Conservation (phyloP, 2,113 vertebrate species). For the Sapayoa aenigma region DNA sequence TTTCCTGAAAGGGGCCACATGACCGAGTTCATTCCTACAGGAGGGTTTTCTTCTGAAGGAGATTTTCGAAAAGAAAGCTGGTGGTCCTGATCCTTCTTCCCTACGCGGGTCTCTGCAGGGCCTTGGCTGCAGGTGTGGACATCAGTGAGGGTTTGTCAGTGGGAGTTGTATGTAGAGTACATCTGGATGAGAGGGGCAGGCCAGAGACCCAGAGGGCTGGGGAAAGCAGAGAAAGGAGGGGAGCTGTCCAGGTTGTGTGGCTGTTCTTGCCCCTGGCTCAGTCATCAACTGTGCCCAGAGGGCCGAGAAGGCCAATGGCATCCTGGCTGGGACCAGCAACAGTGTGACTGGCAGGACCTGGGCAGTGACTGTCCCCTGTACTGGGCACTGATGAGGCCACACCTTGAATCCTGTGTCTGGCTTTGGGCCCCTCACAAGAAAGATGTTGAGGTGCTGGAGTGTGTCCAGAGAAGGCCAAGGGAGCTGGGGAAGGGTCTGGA, state of each 20-base stretch:
- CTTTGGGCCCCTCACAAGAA: background rate
- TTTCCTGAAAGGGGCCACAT: background rate
- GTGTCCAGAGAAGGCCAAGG: background rate
- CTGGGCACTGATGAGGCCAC: background rate
- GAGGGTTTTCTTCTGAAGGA: background rate
- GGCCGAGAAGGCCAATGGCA: background rate
- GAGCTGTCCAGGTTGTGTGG: background rate
- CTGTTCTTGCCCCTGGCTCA: accelerated
- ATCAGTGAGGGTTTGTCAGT: background rate
- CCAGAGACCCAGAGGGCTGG: background rate
- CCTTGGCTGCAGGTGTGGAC: accelerated
- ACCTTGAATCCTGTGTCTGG: background rate
- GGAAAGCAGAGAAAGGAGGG: background rate
- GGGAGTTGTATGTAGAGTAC: accelerated
- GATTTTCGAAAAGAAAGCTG: background rate
- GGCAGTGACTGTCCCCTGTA: background rate
- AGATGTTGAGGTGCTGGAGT: background rate
- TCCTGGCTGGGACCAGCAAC: background rate
- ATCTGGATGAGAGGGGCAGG: accelerated
- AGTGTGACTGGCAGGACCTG: background rate
- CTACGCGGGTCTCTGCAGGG: background rate
- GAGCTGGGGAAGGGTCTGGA: background rate
- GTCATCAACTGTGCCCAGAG: background rate
- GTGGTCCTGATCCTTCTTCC: background rate
- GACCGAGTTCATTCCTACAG: accelerated